phyloP scores from a whole-genome alignment of 2,113 vertebrate genomes.

The Apus apus region DNA sequence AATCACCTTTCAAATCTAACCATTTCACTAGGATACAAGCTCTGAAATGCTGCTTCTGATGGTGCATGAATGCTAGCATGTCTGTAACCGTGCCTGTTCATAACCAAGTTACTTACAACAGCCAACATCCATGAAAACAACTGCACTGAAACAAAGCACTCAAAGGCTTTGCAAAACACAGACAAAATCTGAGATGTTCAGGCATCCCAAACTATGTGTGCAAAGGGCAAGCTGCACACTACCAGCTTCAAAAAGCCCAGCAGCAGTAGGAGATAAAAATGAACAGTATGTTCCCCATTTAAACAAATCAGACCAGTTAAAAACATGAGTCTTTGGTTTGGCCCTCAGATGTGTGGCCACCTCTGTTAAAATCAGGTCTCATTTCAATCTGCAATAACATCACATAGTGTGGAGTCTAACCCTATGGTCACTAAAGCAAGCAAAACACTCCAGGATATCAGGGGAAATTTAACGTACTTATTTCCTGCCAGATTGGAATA shows the following conservation, averaged over 20 bases:
- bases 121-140: not conserved
- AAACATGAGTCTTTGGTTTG: not conserved
- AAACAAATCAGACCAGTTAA: not conserved
- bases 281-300: not conserved
- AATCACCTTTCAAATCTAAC: conserved; percentile 37
- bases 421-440: not conserved
- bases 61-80: not conserved
- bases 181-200: not conserved
- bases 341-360: accelerated
- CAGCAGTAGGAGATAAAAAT: not conserved
- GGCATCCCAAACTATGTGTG: not conserved
- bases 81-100: not conserved
- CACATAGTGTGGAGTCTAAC: not conserved
- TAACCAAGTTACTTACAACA: not conserved
- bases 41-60: conserved; percentile 13
- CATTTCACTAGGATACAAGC: not conserved
- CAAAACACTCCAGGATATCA: not conserved
- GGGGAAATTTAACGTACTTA: not conserved
- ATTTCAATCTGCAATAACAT: not conserved
- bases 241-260: not conserved
- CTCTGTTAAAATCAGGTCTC: not conserved
- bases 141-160: conserved; percentile 2
- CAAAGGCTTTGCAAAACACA: conserved; percentile 4
- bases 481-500: not conserved
- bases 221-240: not conserved